Evolutionary conservation across 2,888 invertebrate genomes (phyloP).

Genomic region (Noctua comes): DNA sequence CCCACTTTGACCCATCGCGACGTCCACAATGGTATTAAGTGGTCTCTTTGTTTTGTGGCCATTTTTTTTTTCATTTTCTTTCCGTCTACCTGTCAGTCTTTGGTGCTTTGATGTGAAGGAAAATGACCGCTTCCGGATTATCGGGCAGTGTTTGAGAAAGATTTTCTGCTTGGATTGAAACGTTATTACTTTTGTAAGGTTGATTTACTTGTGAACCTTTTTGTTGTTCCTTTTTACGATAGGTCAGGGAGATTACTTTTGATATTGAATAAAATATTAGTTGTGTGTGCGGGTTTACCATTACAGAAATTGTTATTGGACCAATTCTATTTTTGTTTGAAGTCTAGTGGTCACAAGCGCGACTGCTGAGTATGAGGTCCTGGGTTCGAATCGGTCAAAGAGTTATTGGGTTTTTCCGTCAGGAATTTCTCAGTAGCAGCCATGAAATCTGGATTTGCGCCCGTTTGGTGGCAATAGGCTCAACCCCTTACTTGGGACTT

Average conservation of each 20-base stretch:
- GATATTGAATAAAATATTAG: slow-evolving; percentile 38
- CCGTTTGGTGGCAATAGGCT: too few relatives aligned
- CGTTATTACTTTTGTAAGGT: slow-evolving; percentile 48
- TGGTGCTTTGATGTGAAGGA: slow-evolving; percentile 61
- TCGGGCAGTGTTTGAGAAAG: slow-evolving; percentile 53
- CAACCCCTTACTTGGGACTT: too few relatives aligned
- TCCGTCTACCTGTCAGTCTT: slow-evolving; percentile 56
- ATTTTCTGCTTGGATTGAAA: slow-evolving; percentile 47
- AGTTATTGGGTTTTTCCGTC: too few relatives aligned
- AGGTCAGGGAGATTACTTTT: slow-evolving; percentile 43
- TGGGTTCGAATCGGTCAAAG: too few relatives aligned
- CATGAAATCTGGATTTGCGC: too few relatives aligned
- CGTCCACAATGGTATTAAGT: slow-evolving; percentile 74
- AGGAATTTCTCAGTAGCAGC: too few relatives aligned
- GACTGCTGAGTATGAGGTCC: too few relatives aligned
- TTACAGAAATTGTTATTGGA: background rate
- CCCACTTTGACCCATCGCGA: slow-evolving; percentile 75
- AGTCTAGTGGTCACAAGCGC: too few relatives aligned
- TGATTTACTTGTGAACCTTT: slow-evolving; percentile 46
- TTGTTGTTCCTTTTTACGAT: slow-evolving; percentile 23
- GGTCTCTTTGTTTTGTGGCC: slow-evolving; percentile 68
- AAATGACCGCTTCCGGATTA: slow-evolving; percentile 64
- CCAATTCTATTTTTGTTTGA: background rate
- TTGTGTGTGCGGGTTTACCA: background rate
- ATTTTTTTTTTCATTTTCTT: slow-evolving; percentile 41